Evolutionary conservation across 2,797 vertebrate species (phyloP), one percentile per base, ranked within the genome.

Genomic region (Pseudopleuronectes americanus): DNA sequence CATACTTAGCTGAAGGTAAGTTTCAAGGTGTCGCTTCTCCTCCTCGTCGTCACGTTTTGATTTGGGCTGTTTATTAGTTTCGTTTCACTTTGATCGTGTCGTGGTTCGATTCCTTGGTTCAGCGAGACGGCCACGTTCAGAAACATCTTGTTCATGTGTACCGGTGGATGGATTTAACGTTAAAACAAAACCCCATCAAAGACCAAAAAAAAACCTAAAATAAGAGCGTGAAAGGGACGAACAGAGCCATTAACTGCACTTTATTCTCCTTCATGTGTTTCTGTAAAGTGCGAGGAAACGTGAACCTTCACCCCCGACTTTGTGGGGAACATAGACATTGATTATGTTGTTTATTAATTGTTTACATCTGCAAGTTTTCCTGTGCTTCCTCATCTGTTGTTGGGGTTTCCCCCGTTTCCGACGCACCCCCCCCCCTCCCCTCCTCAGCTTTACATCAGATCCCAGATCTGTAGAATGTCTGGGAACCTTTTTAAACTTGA

Each of bases 81-180:
- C 54, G 51, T 74, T 55, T 74, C 28, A 38, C 53, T 62, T 21
- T 26, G 0, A 21, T 49, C 26, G 24, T 57, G 22, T 36, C 26
- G 17, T 69, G 26, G 26, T 69, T 53, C 70, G 45, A 49, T 43
- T 16, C 5, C 28, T 16, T 23, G 23, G 47, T 45, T 45, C 71
- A 79, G 83, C 78, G 72, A 91, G 92, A 94, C 93, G 89, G 93
- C 94, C 93, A 94, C 91, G 75, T 84, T 93, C 85, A 90, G 90
- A 94, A 91, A 92, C 92, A 92, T 95, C 93, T 94, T 94, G 91
- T 90, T 91, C 87, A 81, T 92, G 90, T 90, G 89, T 93, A 85
- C 60, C 87, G 92, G 89, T 92, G 90, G 89, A 90, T 70, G 75
- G 71, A 80, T 82, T 67, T 82, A n/a, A 62, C 26, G 66, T 66